Conservation (phyloP, 1,140 invertebrate genomes). For the Drosophila nigromelanica region DNA sequence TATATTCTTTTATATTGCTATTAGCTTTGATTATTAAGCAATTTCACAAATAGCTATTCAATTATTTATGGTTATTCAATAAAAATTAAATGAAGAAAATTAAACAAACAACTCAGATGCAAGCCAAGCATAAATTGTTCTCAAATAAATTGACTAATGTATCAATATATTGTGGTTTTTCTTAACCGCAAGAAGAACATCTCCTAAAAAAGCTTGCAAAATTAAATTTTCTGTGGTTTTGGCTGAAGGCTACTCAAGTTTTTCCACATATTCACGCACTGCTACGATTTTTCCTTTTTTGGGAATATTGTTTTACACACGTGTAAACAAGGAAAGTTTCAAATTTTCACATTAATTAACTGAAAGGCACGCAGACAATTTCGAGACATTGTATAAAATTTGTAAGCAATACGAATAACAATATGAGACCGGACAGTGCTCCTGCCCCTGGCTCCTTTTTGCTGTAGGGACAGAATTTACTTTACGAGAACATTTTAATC, state of each 20-base stretch:
- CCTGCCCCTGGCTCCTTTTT: no score
- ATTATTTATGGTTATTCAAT: not conserved
- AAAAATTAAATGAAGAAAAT: not conserved
- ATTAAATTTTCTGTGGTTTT: constrained; percentile 17
- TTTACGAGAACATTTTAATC: constrained; percentile 81
- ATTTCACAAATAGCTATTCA: no score
- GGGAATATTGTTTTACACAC: not conserved
- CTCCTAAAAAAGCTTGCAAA: not conserved
- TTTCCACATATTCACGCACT: not conserved
- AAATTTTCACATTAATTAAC: constrained; percentile 67
- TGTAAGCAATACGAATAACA: constrained; percentile 35
- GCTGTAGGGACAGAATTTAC: constrained; percentile 44
- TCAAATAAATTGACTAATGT: not conserved
- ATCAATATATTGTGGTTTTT: constrained; percentile 13
- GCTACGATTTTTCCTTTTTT: not conserved
- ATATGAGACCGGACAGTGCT: constrained; percentile 8
- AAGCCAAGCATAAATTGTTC: not conserved
- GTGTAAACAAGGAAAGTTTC: constrained; percentile 47
- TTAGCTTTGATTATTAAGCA: no score
- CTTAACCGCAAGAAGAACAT: not conserved
- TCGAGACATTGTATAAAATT: constrained; percentile 30
- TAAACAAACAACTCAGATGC: not conserved
- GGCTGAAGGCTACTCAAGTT: constrained; percentile 1
- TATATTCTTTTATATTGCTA: no score
- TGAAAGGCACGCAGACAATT: constrained; percentile 24